A percentile compares a stretch with the other conserved stretches of the same genome.
These are phyloP conservation scores for Platorchestia sp. DNA, from an alignment of 1,140 invertebrate genomes.

Conservation along the genomic window DNA sequence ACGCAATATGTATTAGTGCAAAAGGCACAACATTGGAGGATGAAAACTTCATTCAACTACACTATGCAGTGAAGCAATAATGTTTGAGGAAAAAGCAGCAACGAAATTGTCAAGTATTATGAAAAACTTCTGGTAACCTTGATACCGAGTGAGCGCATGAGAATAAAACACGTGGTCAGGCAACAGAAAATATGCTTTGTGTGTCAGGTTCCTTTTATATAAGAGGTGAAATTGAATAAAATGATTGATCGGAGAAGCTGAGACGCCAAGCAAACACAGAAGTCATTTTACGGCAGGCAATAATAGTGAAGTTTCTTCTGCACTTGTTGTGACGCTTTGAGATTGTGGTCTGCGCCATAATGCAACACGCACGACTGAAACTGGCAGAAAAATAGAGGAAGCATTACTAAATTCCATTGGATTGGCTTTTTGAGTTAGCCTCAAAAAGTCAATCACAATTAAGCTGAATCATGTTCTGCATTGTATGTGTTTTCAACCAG, in stretches of 20 bases:
- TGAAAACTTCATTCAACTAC: too few species aligned
- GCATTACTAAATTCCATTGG: too few species aligned
- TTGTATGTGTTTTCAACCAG: too few species aligned
- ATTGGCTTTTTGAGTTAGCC: too few species aligned
- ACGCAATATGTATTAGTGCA: too few species aligned
- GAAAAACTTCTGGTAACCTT: not conserved
- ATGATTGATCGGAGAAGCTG: not conserved
- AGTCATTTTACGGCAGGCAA: not conserved
- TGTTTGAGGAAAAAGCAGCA: not conserved
- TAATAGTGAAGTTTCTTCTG: not conserved
- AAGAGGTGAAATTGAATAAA: not conserved
- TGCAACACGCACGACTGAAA: too few species aligned
- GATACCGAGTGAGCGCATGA: not conserved
- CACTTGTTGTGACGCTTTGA: not conserved
- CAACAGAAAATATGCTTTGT: not conserved
- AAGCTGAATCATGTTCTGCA: too few species aligned
- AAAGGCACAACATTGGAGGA: too few species aligned
- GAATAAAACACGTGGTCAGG: not conserved
- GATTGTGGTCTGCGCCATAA: not conserved
- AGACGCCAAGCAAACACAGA: not conserved
- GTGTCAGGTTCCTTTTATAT: not conserved
- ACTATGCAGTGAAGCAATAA: not conserved
- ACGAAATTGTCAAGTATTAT: not conserved
- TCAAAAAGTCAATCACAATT: too few species aligned
- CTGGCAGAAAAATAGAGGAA: too few species aligned